Percentiles rank a stretch among this genome's conserved stretches.
These are phyloP conservation scores for Halyomorpha halys DNA, from an alignment of 1,140 invertebrate species.

Conservation along the genomic window DNA sequence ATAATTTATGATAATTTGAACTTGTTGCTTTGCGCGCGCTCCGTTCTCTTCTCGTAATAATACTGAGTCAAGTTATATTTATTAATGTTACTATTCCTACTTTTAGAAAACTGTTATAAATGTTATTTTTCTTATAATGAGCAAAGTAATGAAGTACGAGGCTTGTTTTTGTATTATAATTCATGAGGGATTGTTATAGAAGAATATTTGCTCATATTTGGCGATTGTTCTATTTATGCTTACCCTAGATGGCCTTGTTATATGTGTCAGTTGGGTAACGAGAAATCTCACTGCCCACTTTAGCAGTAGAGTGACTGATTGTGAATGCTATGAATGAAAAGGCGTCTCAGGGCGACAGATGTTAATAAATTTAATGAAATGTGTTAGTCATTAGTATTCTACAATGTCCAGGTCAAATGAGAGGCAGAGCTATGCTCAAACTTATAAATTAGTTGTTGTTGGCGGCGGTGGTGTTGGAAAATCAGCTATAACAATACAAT, in stretches of 20 bases:
- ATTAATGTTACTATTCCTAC: too few relatives aligned
- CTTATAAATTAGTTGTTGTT: slow-evolving; percentile 81
- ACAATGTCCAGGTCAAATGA: slow-evolving; percentile 49
- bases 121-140: too few relatives aligned
- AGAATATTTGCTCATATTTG: too few relatives aligned
- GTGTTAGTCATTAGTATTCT: not conserved
- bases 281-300: slow-evolving; percentile 5
- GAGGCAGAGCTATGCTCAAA: slow-evolving; percentile 54
- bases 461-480: slow-evolving; percentile 85
- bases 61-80: too few relatives aligned
- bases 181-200: too few relatives aligned
- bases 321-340: slow-evolving; percentile 14
- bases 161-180: too few relatives aligned
- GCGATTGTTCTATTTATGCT: slow-evolving; percentile 10
- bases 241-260: slow-evolving; percentile 10
- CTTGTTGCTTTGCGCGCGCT: too few relatives aligned
- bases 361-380: not conserved
- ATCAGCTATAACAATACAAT: slow-evolving; percentile 84
- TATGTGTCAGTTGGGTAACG: not conserved
- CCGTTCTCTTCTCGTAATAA: too few relatives aligned
- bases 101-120: too few relatives aligned
- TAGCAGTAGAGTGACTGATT: not conserved
- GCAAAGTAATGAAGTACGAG: too few relatives aligned
- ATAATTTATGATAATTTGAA: too few relatives aligned
- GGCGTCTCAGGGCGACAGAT: not conserved